Base-by-base conservation (phyloP, 2,888 invertebrate species). In the Trichacis sp. region DNA sequence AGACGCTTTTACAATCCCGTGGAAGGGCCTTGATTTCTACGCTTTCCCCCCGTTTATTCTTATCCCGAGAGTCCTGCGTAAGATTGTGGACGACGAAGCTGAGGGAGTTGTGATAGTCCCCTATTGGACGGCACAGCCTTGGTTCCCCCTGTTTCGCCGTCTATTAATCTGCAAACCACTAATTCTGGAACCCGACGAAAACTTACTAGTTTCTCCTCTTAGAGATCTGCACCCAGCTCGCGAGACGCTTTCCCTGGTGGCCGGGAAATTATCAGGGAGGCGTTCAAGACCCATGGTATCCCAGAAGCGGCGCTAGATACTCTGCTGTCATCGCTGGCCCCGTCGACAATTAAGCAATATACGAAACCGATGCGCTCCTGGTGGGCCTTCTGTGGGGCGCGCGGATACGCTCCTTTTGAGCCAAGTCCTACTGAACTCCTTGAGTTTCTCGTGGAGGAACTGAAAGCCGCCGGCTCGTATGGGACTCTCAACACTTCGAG, bases 131-230 rank as follows among this genome's bases (percentile, higher is more conserved):
- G 1, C 17, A 11, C 40, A 40, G 43, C 64, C 73, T 0, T 77
- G 76, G 76, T 76, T 57, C 20, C 76, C 77, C 2, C n/a, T 74
- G 3, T 74, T 74, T 18, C 18, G 24, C 3, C 57, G 57, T 9
- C 45, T 57, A 2, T 15, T 49, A 18, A 30, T 43, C 0, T 1
- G 43, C 46, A 48, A 48, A 11, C 33, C 33, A 9, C n/a, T 3
- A 11, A 2, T 33, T n/a, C 40, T 56, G 58, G 19, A 5, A 70
- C 8, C 18, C 56, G 42, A 40, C 17, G 24, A 52, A 43, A 36
- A 66, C 36, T 66, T 70, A 42, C 62, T 70, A 6, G 47, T 51
- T 20, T 70, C 18, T 46, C 29, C 46, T 20, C 19, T 46, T 20
- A 46, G 46, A n/a, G 4, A 14, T 24, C n/a, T 9, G 2, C 54